These are phyloP conservation scores for Piaya cayana DNA, from an alignment of 2,113 vertebrate species.

Conservation along the genomic window DNA sequence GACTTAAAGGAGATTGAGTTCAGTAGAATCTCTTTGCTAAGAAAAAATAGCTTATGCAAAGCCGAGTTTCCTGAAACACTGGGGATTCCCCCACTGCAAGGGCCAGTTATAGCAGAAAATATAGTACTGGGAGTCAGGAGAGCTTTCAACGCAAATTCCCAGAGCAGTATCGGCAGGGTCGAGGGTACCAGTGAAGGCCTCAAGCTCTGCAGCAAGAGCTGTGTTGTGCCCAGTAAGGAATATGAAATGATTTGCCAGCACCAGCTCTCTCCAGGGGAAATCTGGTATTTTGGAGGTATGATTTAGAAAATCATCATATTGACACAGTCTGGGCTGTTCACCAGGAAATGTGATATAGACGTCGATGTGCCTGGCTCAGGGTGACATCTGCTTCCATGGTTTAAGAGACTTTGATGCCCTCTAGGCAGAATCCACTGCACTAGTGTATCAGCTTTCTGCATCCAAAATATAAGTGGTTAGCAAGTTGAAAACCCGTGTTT, in stretches of 20 bases:
- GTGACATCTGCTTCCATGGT: background rate
- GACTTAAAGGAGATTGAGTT: background rate
- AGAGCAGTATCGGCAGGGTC: background rate
- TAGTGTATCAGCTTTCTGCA: fast-evolving
- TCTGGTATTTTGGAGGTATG: background rate
- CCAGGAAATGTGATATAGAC: background rate
- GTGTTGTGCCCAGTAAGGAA: background rate
- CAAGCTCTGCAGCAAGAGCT: background rate
- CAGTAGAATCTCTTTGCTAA: background rate
- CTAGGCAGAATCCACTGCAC: background rate
- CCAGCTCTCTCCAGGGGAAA: background rate
- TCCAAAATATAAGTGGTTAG: background rate
- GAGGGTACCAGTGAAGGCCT: background rate
- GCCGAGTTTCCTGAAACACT: background rate
- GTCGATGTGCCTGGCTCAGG: background rate
- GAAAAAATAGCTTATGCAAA: background rate
- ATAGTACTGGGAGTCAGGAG: background rate
- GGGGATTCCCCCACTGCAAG: background rate
- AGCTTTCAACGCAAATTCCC: background rate
- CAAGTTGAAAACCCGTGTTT: background rate
- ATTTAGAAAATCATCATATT: background rate
- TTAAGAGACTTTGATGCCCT: background rate
- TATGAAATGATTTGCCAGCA: background rate
- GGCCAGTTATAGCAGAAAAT: background rate
- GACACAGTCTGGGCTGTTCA: background rate